Base-by-base conservation (phyloP, 2,888 invertebrate species). In the Micropterix aruncella region DNA sequence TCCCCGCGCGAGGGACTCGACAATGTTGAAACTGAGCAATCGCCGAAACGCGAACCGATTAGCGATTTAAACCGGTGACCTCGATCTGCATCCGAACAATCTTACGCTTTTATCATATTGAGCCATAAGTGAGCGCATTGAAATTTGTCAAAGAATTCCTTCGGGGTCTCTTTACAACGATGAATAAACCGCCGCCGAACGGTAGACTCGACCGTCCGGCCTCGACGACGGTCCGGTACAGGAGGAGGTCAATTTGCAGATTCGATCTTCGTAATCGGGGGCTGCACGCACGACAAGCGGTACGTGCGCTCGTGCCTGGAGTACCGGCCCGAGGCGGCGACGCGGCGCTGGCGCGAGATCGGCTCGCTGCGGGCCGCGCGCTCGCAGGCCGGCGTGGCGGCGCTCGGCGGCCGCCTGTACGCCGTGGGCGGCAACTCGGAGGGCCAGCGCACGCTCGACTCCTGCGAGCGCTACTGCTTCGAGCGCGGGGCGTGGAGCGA, bases 391-490 rank as follows among this genome's bases (percentile, higher is more conserved):
- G 92, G 91, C 37, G 84, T 90, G 42, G 83, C 88, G n/a, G 82
- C 89, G 44, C 69, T 92, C 36, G 84, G 85, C 60, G 81, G 83
- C 52, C 77, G 79, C 57, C 73, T 94, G 42, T 94, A 93, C 62
- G 89, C 85, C 14, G 83, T 93, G 40, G 93, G 93, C 15, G 93
- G 93, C 2, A 90, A 85, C 59, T 87, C 86, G 58, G 84, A 83
- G 52, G 75, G 83, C 47, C 15, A 17, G 16, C 14, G 7, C 15
- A 12, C 17, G 40, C 40, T 39, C 40, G 17, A 15, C 16, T 39
- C 40, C 15, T 15, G 15, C 40, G 40, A 39, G 40, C 40, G 40
- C 40, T 39, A 39, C 16, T 16, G 40, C 40, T 39, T 39, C 40
- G 16, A 39, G 16, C 12, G 16, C 2, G 15, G 16, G 12, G 15